Conservation (phyloP, 2,888 invertebrate species). For the Drosophila bunnanda region DNA sequence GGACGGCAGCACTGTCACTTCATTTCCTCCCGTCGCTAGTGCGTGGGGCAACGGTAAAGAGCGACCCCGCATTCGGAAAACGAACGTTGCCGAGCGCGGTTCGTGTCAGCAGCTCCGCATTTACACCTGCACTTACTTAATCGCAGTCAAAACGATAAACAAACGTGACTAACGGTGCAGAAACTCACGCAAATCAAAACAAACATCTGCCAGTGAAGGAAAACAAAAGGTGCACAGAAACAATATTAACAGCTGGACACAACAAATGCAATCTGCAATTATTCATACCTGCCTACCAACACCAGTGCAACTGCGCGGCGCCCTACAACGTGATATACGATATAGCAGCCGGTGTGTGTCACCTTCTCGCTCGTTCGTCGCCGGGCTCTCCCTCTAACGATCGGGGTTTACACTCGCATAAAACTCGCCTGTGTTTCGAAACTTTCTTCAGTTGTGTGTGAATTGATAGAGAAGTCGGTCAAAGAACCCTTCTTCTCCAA, state of each 20-base stretch:
- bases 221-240: slow-evolving; percentile 23
- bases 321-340: slow-evolving; percentile 34
- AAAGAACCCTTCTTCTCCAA: slow-evolving; percentile 1
- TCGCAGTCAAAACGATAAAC: slow-evolving; percentile 37
- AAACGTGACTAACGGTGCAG: slow-evolving; percentile 45
- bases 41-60: slow-evolving; percentile 13
- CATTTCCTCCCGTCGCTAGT: slow-evolving; percentile 1
- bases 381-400: slow-evolving; percentile 3
- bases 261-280: slow-evolving; percentile 43
- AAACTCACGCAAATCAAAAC: slow-evolving; percentile 30
- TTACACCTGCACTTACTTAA: slow-evolving; percentile 1
- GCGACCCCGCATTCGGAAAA: slow-evolving; percentile 50
- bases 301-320: slow-evolving; percentile 28
- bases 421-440: slow-evolving; percentile 50
- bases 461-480: slow-evolving; percentile 39
- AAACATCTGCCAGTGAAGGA: slow-evolving; percentile 49
- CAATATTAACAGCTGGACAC: slow-evolving; percentile 29
- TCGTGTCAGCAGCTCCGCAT: slow-evolving; percentile 33
- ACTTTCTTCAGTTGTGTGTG: slow-evolving; percentile 65
- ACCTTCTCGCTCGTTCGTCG: slow-evolving; percentile 1
- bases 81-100: slow-evolving; percentile 52
- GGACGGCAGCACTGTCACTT: background rate
- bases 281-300: slow-evolving; percentile 24
- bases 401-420: slow-evolving; percentile 33
- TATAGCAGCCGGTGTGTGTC: slow-evolving; percentile 41